Conservation (phyloP, 92 coral and sea anemone species). For the Montipora capitata region DNA sequence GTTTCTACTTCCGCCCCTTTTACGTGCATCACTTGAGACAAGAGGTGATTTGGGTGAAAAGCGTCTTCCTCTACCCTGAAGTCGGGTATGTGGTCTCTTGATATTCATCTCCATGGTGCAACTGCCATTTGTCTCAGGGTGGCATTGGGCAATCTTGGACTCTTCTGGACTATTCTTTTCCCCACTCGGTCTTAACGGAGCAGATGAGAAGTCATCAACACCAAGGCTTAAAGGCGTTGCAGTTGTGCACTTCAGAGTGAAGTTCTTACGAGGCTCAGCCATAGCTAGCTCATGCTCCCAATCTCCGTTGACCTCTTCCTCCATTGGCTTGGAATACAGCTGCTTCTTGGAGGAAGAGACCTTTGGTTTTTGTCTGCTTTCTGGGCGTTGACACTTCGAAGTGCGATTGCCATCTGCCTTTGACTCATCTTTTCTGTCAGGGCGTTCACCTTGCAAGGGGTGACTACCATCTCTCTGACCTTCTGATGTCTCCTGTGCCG, state of each 20-base stretch:
- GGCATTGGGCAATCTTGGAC: neutral
- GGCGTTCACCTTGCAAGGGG: neutral
- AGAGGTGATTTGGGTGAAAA: neutral
- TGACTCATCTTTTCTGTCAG: neutral
- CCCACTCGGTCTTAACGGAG: neutral
- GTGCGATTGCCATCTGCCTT: neutral
- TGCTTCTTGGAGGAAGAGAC: neutral
- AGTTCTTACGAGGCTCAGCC: slow-evolving; percentile 30
- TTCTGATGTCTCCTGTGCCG: neutral
- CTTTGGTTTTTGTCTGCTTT: neutral
- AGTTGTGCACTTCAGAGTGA: slow-evolving; percentile 43
- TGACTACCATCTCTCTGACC: neutral
- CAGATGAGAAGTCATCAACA: slow-evolving; percentile 54
- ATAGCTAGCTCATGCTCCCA: slow-evolving; percentile 69
- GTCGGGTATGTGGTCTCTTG: neutral
- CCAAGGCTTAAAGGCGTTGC: slow-evolving; percentile 67
- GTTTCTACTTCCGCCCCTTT: neutral
- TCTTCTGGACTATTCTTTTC: neutral
- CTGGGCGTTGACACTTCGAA: neutral
- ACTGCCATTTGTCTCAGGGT: neutral
- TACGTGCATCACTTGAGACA: neutral
- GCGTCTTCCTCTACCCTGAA: neutral
- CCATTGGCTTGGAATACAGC: neutral
- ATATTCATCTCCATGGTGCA: neutral
- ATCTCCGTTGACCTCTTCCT: slow-evolving; percentile 38